Conservation (phyloP, 2,113 vertebrate genomes). For the Cromileptes altivelis region DNA sequence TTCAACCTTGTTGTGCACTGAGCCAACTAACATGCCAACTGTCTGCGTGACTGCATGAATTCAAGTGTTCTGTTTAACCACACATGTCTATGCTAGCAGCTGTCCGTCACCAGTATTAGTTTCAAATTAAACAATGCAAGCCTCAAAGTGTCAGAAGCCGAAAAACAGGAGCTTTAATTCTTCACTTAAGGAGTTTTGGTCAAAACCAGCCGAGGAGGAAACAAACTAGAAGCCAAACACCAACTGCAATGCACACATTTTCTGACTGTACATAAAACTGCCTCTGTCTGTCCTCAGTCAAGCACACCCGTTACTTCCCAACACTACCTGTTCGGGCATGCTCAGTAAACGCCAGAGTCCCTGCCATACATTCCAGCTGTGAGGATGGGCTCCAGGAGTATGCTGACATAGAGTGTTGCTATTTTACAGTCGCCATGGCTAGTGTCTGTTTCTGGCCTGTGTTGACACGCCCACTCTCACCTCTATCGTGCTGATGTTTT, state of each 20-base stretch:
- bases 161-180: background rate
- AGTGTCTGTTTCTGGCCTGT: constrained; percentile 27
- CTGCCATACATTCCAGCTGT: constrained; percentile 63
- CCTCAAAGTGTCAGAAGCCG: background rate
- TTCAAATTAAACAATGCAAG: constrained; percentile 6
- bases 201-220: background rate
- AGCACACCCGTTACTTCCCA: constrained; percentile 14
- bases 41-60: constrained; percentile 1
- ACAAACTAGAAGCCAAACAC: background rate
- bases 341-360: constrained; percentile 38
- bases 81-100: background rate
- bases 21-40: background rate
- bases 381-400: constrained; percentile 28
- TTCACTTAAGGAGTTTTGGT: background rate
- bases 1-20: constrained; percentile 8
- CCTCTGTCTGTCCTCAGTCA: constrained; percentile 18
- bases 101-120: background rate
- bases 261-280: constrained; percentile 2
- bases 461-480: constrained; percentile 43
- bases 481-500: constrained; percentile 32
- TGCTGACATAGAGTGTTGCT: constrained; percentile 28
- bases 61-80: background rate
- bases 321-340: constrained; percentile 58
- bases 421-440: constrained; percentile 26
- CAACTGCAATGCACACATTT: background rate